Conservation (phyloP, 2,888 invertebrate species). For the Thymelicus acteon region DNA sequence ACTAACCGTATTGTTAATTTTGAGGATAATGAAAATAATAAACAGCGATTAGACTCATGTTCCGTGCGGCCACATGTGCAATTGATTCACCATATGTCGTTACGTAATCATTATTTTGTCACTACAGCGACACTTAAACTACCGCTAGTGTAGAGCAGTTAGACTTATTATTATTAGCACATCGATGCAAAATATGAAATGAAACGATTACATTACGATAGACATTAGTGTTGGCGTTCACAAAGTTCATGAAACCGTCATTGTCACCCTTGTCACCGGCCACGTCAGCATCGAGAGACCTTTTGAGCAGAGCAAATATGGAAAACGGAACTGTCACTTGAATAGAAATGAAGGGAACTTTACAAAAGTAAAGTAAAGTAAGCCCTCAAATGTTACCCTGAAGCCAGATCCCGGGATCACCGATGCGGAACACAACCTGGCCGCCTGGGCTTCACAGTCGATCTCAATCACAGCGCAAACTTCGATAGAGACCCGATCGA, state of each 20-base stretch:
- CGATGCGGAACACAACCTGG: conserved; percentile 24
- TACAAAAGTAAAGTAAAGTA: conserved; percentile 33
- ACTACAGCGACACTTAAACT: conserved; percentile 38
- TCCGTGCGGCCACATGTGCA: conserved; percentile 68
- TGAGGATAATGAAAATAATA: conserved; percentile 56
- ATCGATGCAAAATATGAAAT: not conserved
- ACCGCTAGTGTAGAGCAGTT: conserved; percentile 2
- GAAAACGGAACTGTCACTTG: conserved; percentile 22
- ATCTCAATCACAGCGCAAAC: conserved; percentile 73
- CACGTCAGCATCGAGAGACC: conserved; percentile 30
- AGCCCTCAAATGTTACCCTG: conserved; percentile 43
- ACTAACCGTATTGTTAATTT: conserved; percentile 45
- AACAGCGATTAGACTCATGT: conserved; percentile 54
- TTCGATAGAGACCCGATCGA: conserved; percentile 83
- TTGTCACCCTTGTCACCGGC: conserved; percentile 1
- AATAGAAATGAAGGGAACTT: conserved; percentile 19
- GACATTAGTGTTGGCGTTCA: conserved; percentile 1
- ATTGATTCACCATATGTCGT: conserved; percentile 71
- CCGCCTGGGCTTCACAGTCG: conserved; percentile 49
- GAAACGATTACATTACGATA: conserved; percentile 12
- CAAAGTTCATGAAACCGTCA: conserved; percentile 3
- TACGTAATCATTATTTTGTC: conserved; percentile 67
- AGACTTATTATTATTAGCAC: not conserved
- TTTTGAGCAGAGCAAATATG: conserved; percentile 18
- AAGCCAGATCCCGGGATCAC: conserved; percentile 34